phyloP scores from a whole-genome alignment of 2,888 invertebrate species.

The Gastracanthus pulcherrimus region DNA sequence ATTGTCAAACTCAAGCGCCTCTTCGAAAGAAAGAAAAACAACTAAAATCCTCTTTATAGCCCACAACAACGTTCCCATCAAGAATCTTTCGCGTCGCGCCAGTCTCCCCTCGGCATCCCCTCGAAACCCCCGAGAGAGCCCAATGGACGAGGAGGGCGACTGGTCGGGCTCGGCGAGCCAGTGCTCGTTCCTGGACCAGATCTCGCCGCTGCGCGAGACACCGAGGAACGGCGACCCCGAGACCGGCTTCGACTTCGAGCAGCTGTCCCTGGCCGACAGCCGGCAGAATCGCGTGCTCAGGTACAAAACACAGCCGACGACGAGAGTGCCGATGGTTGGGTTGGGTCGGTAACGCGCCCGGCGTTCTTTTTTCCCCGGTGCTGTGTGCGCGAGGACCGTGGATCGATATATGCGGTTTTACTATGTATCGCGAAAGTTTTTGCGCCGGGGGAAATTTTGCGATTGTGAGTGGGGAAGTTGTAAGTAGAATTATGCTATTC shows the following conservation, averaged over 20 bases:
- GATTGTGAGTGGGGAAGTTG: too few species aligned
- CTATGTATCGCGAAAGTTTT: too few species aligned
- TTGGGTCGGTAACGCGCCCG: not conserved
- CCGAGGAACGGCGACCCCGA: slow-evolving; percentile 61
- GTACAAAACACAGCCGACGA: slow-evolving; percentile 59
- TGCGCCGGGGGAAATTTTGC: not conserved
- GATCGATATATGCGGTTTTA: too few species aligned
- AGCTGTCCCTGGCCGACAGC: slow-evolving; percentile 62
- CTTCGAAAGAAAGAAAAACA: too few species aligned
- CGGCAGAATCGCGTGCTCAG: slow-evolving; percentile 70
- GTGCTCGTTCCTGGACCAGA: slow-evolving; percentile 66
- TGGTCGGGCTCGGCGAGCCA: slow-evolving; percentile 14
- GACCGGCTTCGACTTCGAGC: slow-evolving; percentile 61
- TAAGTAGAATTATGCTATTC: too few species aligned
- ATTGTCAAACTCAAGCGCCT: too few species aligned
- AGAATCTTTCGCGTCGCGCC: too few species aligned
- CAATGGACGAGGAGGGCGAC: slow-evolving; percentile 24
- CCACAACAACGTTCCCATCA: too few species aligned
- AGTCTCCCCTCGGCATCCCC: too few species aligned
- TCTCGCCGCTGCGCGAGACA: slow-evolving; percentile 65
- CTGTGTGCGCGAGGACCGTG: not conserved
- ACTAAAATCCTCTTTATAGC: too few species aligned
- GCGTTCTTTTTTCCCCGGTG: not conserved
- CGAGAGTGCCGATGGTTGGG: not conserved
- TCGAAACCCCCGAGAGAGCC: too few species aligned